phyloP scores from a whole-genome alignment of 2,113 vertebrate species.

The rat (Rattus norvegicus) region GRCr8 NC_086024.1:18746501-18747000 shows the following conservation, averaged over 20 bases:
- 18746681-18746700: conserved; percentile 20
- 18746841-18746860: neutral
- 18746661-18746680: neutral
- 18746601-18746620: conserved; percentile 4
- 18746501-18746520: neutral
- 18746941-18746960: too few relatives aligned
- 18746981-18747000: too few relatives aligned
- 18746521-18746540: conserved; percentile 45
- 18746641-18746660: neutral
- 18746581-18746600: neutral
- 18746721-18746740: conserved; percentile 16
- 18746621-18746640: neutral
- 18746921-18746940: too few relatives aligned
- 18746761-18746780: neutral
- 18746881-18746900: too few relatives aligned
- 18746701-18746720: neutral
- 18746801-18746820: neutral
- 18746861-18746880: neutral
- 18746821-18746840: neutral
- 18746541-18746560: conserved; percentile 2
- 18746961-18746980: too few relatives aligned
- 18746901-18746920: too few relatives aligned
- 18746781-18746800: neutral
- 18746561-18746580: conserved; percentile 18
- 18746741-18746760: neutral